Percentiles rank a stretch among this genome's conserved stretches.
Conservation (phyloP, 2,797 vertebrate species). For the Melanitta fusca region DNA sequence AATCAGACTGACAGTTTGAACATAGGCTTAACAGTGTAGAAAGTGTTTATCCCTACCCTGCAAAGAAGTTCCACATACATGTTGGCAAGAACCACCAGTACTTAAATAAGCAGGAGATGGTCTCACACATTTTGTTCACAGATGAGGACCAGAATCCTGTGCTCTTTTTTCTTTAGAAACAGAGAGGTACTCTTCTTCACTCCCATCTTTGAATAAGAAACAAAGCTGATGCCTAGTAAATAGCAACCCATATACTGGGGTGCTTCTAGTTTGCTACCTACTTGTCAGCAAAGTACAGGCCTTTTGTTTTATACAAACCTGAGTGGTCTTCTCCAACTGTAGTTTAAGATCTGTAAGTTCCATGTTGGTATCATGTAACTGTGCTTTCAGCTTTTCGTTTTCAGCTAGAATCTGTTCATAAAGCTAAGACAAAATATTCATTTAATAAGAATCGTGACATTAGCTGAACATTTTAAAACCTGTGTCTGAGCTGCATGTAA, state of each 20-base stretch:
- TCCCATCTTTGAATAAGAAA: not conserved
- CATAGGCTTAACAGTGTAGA: not conserved
- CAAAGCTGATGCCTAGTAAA: not conserved
- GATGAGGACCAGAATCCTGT: not conserved
- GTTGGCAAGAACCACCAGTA: not conserved
- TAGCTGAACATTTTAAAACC: not conserved
- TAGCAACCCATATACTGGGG: not conserved
- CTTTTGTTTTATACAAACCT: conserved; percentile 83
- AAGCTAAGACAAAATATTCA: conserved; percentile 83
- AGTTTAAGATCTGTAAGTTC: conserved; percentile 95
- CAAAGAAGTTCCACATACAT: not conserved
- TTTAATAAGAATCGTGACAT: not conserved
- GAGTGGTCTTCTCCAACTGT: conserved; percentile 97
- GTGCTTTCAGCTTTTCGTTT: conserved; percentile 97
- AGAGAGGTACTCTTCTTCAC: not conserved
- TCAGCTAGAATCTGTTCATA: conserved; percentile 97
- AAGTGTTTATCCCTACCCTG: not conserved
- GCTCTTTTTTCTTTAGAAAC: not conserved
- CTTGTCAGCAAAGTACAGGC: not conserved
- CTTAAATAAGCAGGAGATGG: not conserved
- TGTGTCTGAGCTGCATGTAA: not conserved
- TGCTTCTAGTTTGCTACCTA: not conserved
- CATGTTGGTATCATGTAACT: conserved; percentile 95
- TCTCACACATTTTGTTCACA: not conserved
- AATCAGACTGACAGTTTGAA: not conserved